Percentiles rank a stretch among this genome's conserved stretches.
These are phyloP conservation scores for Pseudonaja textilis DNA, from an alignment of 2,113 vertebrate genomes.

Conservation along the genomic window DNA sequence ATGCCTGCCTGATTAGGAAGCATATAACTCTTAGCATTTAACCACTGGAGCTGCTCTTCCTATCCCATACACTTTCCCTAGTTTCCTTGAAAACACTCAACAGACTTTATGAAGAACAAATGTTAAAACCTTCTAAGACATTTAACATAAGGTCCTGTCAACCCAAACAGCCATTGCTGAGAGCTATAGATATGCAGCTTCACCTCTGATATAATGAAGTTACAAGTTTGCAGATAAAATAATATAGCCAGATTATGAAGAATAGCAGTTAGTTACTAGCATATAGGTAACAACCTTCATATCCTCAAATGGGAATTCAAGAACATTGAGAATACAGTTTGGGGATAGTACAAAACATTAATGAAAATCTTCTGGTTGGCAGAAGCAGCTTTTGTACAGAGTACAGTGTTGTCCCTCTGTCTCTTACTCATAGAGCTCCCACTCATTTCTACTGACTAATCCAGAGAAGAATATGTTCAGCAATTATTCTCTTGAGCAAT, in stretches of 20 bases:
- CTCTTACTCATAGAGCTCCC: neutral
- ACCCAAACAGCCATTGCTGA: neutral
- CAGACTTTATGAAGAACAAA: neutral
- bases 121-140: neutral
- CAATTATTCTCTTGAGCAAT: neutral
- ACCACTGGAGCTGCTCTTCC: neutral
- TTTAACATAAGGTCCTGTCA: neutral
- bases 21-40: neutral
- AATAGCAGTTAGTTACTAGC: neutral
- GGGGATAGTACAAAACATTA: neutral
- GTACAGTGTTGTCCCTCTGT: neutral
- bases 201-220: neutral
- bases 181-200: neutral
- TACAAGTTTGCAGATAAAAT: neutral
- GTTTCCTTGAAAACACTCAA: neutral
- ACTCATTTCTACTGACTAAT: neutral
- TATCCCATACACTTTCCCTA: neutral
- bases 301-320: neutral
- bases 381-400: neutral
- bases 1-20: neutral
- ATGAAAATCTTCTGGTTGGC: neutral
- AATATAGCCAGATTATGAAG: neutral
- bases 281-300: neutral
- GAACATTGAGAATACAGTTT: neutral
- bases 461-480: neutral